These are phyloP conservation scores for Phoeniculus purpureus DNA, from an alignment of 2,797 vertebrate genomes.

Conservation along the genomic window DNA sequence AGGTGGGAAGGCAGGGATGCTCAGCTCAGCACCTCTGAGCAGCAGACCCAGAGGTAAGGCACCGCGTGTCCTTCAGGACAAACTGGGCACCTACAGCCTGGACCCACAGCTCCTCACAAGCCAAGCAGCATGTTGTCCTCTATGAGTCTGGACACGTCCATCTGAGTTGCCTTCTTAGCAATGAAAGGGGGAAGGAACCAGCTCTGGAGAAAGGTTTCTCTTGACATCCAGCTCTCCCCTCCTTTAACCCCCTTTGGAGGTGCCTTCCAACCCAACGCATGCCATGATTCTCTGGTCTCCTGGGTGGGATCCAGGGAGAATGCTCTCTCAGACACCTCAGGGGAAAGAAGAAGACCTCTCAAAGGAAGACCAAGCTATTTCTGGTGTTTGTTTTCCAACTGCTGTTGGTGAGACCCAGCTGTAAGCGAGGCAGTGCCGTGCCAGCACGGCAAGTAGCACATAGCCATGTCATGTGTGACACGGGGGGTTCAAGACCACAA, in stretches of 20 bases:
- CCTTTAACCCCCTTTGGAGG: no score
- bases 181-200: background rate
- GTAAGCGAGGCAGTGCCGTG: rapidly evolving
- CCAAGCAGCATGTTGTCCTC: rapidly evolving
- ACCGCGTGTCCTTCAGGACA: rapidly evolving
- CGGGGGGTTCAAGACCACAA: background rate
- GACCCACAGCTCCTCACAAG: background rate
- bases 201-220: background rate
- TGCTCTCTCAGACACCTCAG: background rate
- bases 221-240: background rate
- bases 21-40: background rate
- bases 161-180: background rate
- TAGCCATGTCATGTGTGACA: background rate
- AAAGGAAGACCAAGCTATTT: background rate
- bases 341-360: background rate
- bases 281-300: background rate
- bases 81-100: rapidly evolving
- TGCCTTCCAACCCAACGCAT: no score
- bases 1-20: background rate
- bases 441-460: rapidly evolving
- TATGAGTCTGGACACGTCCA: background rate
- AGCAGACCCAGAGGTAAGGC: background rate
- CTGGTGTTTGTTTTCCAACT: background rate
- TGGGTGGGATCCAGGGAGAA: background rate
- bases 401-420: background rate